Evolutionary conservation across 2,888 invertebrate genomes (phyloP).

Genomic region (Synergus gifuensis): DNA sequence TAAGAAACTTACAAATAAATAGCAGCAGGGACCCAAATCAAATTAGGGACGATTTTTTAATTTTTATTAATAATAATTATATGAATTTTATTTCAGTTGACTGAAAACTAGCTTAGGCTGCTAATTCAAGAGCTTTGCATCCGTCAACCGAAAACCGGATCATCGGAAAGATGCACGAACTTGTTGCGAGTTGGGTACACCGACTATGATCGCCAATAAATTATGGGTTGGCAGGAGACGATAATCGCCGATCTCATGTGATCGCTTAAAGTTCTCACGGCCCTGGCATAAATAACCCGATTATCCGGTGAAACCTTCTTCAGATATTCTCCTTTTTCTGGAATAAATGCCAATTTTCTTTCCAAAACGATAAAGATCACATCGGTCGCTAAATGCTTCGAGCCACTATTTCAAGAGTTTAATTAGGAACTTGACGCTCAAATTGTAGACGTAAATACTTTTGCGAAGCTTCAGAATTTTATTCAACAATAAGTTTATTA

Average conservation of each 20-base stretch:
- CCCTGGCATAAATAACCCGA: slow-evolving; percentile 41
- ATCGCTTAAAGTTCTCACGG: slow-evolving; percentile 38
- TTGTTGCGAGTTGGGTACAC: slow-evolving; percentile 22
- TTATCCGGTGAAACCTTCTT: slow-evolving; percentile 35
- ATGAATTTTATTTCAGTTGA: no score
- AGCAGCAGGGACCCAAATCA: no score
- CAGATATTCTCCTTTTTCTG: slow-evolving; percentile 29
- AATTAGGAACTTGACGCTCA: neutral
- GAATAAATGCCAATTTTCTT: slow-evolving; percentile 39
- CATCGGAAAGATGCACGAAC: slow-evolving; percentile 28
- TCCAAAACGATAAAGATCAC: slow-evolving; percentile 35
- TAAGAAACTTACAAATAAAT: neutral
- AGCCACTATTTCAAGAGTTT: slow-evolving; percentile 14
- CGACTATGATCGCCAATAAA: slow-evolving; percentile 34
- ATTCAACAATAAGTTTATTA: neutral
- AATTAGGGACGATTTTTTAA: no score
- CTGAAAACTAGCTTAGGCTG: no score
- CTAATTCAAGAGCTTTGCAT: neutral
- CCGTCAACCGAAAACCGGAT: slow-evolving; percentile 36
- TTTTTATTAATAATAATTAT: no score
- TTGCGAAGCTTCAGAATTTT: neutral
- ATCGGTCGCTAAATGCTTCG: slow-evolving; percentile 26
- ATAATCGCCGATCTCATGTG: slow-evolving; percentile 39
- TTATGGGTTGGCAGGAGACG: slow-evolving; percentile 37
- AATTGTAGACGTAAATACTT: slow-evolving; percentile 11